phyloP scores from a whole-genome alignment of 2,888 invertebrate species.

The Antheraea yamamai region DNA sequence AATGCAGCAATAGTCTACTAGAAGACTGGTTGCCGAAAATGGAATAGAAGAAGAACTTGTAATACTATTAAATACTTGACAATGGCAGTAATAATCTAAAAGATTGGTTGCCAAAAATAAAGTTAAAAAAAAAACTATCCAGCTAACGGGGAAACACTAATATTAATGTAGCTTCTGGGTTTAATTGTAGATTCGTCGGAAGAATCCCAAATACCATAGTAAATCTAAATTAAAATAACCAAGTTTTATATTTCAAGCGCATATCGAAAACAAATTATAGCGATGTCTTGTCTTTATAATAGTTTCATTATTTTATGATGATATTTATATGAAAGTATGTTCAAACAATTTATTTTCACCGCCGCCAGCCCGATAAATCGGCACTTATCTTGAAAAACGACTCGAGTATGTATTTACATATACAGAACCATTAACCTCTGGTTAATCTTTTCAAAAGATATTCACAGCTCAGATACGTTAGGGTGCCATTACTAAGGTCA shows the following conservation, averaged over 20 bases:
- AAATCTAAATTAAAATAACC: background rate
- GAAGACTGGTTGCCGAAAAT: no score
- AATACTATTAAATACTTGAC: no score
- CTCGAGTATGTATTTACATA: background rate
- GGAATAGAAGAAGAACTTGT: no score
- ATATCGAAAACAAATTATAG: background rate
- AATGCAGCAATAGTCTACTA: no score
- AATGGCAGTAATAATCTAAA: no score
- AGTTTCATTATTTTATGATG: background rate
- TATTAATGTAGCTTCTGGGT: no score
- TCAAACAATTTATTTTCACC: constrained; percentile 5
- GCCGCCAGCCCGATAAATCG: background rate
- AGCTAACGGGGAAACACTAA: no score
- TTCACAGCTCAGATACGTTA: background rate
- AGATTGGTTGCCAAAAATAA: no score
- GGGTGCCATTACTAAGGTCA: constrained; percentile 7
- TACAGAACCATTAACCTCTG: background rate
- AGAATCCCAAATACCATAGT: no score
- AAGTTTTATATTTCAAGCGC: background rate
- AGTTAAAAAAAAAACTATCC: no score
- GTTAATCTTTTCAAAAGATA: background rate
- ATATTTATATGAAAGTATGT: background rate
- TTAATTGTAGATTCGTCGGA: no score
- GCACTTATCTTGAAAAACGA: constrained; percentile 3
- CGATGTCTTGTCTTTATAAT: background rate